These are phyloP conservation scores for Ochropacha duplaris DNA, from an alignment of 2,888 invertebrate species.

Conservation along the genomic window DNA sequence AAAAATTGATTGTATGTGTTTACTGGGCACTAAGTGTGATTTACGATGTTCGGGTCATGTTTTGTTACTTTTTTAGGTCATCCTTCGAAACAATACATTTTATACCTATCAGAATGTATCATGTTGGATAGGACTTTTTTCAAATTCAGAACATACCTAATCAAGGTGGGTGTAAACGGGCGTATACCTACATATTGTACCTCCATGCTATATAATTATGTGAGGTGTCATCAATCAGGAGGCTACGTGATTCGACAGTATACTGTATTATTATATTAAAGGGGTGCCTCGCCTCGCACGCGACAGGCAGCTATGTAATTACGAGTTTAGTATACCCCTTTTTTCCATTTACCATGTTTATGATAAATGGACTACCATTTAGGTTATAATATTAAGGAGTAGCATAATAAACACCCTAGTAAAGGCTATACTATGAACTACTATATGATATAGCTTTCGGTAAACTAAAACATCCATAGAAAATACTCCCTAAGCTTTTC, in stretches of 20 bases:
- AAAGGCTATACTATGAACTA: too few species aligned
- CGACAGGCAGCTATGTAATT: neutral
- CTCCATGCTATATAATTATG: conserved; percentile 13
- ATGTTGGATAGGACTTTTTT: too few species aligned
- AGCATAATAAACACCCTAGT: too few species aligned
- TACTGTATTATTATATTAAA: conserved; percentile 14
- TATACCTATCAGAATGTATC: too few species aligned
- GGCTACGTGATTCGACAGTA: conserved; percentile 22
- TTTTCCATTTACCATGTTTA: neutral
- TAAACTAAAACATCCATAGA: too few species aligned
- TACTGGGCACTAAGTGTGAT: neutral
- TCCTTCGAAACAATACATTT: too few species aligned
- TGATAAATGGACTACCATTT: too few species aligned
- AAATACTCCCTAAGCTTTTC: too few species aligned
- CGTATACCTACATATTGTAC: neutral
- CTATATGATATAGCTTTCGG: too few species aligned
- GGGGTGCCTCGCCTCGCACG: conserved; percentile 5
- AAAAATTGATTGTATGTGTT: neutral
- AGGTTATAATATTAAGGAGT: too few species aligned
- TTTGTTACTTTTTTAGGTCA: neutral
- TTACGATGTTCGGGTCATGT: neutral
- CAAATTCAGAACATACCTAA: conserved; percentile 16
- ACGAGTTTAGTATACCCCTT: neutral
- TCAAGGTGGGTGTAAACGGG: conserved; percentile 15
- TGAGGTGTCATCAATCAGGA: conserved; percentile 34